Percentiles rank a stretch among this genome's conserved stretches.
phyloP scores from a whole-genome alignment of 2,113 vertebrate genomes.

The Rissa tridactyla region DNA sequence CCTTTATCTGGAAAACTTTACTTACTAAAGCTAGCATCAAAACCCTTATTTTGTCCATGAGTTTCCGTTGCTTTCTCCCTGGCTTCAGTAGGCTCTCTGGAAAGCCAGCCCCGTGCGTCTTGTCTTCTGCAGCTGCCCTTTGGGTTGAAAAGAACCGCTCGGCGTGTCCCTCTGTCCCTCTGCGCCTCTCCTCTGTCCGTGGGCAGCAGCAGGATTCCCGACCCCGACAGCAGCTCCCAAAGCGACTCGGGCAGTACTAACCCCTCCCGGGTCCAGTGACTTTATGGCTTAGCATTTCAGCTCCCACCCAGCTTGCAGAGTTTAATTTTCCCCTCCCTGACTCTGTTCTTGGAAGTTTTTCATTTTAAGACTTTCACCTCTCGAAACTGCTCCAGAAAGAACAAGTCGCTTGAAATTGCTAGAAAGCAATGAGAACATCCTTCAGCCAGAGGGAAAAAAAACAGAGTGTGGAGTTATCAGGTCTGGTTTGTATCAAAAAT shows the following conservation, averaged over 20 bases:
- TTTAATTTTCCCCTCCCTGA: background rate
- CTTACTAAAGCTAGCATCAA: conserved; percentile 46
- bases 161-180: background rate
- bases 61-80: conserved; percentile 6
- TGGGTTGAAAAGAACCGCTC: background rate
- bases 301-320: background rate
- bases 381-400: background rate
- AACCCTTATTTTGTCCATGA: conserved; percentile 6
- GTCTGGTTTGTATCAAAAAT: background rate
- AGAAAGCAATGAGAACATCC: background rate
- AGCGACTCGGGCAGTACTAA: background rate
- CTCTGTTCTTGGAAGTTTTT: background rate
- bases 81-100: background rate
- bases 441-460: background rate
- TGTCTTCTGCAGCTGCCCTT: background rate
- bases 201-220: background rate
- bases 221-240: background rate
- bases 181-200: fast-evolving
- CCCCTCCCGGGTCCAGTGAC: background rate
- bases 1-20: conserved; percentile 35
- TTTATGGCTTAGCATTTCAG: background rate
- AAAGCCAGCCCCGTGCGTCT: background rate
- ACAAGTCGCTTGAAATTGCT: background rate
- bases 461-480: background rate
- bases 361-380: background rate